Percentiles rank a stretch among this genome's conserved stretches.
Conservation (phyloP, 2,888 invertebrate species). For the Belgica antarctica region DNA sequence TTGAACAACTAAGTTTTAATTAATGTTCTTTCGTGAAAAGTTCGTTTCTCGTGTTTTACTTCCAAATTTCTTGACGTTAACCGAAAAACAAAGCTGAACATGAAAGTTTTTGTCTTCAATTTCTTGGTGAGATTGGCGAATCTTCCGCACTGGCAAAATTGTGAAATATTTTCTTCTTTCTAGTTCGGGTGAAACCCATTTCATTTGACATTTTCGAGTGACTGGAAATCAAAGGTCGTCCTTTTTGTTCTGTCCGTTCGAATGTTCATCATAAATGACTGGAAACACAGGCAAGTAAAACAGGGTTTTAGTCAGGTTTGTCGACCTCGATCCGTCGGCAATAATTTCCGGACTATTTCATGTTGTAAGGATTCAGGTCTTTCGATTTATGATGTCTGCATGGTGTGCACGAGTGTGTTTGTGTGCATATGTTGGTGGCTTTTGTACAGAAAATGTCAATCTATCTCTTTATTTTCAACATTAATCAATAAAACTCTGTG, state of each 20-base stretch:
- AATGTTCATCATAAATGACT: too few species aligned
- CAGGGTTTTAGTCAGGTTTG: background rate
- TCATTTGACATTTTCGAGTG: background rate
- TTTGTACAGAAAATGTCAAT: background rate
- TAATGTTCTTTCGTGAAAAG: background rate
- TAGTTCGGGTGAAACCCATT: background rate
- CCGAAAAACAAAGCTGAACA: too few species aligned
- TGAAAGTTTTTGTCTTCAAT: background rate
- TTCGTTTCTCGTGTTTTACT: background rate
- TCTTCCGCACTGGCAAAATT: conserved; percentile 30
- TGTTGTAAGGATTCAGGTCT: conserved; percentile 4
- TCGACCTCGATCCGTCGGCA: conserved; percentile 1
- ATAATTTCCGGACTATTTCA: background rate
- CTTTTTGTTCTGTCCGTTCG: background rate
- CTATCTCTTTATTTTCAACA: background rate
- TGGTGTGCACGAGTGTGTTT: background rate
- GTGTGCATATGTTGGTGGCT: too few species aligned
- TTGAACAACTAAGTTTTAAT: conserved; percentile 4
- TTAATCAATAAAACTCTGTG: conserved; percentile 3
- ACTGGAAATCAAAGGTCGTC: conserved; percentile 2
- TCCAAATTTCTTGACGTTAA: too few species aligned
- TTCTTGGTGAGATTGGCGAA: background rate
- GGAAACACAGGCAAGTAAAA: too few species aligned
- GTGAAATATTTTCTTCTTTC: background rate
- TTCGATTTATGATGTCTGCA: background rate